Evolutionary conservation across 2,113 vertebrate species (phyloP).

Genomic region (Stegostoma tigrinum): DNA sequence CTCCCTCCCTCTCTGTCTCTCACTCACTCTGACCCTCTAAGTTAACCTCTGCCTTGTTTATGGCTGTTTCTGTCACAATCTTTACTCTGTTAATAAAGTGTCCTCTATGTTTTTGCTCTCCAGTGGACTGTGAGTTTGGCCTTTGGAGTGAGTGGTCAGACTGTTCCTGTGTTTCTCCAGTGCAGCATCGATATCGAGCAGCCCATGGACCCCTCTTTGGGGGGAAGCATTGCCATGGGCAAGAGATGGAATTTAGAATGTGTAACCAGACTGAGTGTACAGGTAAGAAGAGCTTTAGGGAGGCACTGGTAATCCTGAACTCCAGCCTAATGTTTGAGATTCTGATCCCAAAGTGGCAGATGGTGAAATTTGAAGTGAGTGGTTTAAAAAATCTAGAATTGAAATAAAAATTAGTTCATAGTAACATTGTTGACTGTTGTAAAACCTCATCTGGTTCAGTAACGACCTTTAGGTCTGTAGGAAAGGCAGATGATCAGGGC

Average conservation of each 20-base stretch:
- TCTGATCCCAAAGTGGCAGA: no score
- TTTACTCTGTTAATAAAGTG: not conserved
- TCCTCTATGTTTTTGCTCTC: not conserved
- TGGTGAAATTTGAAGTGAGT: no score
- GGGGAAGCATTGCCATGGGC: constrained; percentile 59
- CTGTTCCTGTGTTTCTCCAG: constrained; percentile 61
- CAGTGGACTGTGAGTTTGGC: constrained; percentile 61
- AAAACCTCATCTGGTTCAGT: no score
- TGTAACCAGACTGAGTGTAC: constrained; percentile 57
- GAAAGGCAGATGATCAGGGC: no score
- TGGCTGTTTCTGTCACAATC: not conserved
- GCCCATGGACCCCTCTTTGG: constrained; percentile 50
- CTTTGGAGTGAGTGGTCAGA: constrained; percentile 64
- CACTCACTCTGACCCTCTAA: not conserved
- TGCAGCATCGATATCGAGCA: constrained; percentile 63
- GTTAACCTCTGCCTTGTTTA: not conserved
- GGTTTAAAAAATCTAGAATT: no score
- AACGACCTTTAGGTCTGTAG: no score
- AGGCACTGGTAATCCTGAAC: no score
- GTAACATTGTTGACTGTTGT: no score
- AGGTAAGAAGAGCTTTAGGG: constrained; percentile 45
- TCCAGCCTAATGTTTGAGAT: no score
- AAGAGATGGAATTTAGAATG: constrained; percentile 54
- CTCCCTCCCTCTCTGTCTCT: not conserved
- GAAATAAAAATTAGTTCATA: no score